Percentiles rank a stretch among this genome's conserved stretches.
Evolutionary conservation across 2,888 invertebrate species (phyloP).

Genomic region (Lampropteryx suffumata): DNA sequence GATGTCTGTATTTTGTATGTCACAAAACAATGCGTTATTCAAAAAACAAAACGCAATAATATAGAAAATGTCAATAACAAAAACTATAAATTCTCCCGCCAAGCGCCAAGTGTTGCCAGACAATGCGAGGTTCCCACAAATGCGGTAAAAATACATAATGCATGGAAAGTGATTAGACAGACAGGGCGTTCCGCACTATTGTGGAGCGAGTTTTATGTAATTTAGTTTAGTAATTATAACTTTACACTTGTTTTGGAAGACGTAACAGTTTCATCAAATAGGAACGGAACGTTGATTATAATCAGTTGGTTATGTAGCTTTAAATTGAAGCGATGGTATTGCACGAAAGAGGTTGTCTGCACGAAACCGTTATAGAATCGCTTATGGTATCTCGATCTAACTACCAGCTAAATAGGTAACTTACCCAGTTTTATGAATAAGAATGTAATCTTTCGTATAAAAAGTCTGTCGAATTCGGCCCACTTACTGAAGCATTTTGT

Average conservation of each 20-base stretch:
- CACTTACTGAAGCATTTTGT: too few relatives aligned
- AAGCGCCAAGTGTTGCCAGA: constrained; percentile 37
- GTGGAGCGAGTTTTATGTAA: constrained; percentile 30
- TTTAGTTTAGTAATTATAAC: constrained; percentile 33
- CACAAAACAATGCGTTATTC: constrained; percentile 16
- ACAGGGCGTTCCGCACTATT: constrained; percentile 30
- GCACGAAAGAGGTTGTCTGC: neutral
- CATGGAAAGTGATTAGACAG: constrained; percentile 46
- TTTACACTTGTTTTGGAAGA: constrained; percentile 26
- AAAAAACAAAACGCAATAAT: constrained; percentile 20
- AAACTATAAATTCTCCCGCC: constrained; percentile 26
- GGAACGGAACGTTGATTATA: constrained; percentile 4
- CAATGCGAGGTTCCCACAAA: constrained; percentile 48
- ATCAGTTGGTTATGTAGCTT: constrained; percentile 4
- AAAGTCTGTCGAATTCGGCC: too few relatives aligned
- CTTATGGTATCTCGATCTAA: too few relatives aligned
- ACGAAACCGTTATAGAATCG: neutral
- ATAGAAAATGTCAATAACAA: constrained; percentile 27
- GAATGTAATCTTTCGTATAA: too few relatives aligned
- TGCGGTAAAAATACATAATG: constrained; percentile 38
- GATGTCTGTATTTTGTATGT: neutral
- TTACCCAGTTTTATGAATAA: too few relatives aligned
- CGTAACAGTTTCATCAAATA: constrained; percentile 20
- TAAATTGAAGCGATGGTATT: neutral
- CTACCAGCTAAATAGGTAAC: too few relatives aligned